Percentiles rank a stretch among this genome's conserved stretches.
Conservation (phyloP, 1,140 invertebrate genomes). For the honey bee (Apis mellifera) region DNA sequence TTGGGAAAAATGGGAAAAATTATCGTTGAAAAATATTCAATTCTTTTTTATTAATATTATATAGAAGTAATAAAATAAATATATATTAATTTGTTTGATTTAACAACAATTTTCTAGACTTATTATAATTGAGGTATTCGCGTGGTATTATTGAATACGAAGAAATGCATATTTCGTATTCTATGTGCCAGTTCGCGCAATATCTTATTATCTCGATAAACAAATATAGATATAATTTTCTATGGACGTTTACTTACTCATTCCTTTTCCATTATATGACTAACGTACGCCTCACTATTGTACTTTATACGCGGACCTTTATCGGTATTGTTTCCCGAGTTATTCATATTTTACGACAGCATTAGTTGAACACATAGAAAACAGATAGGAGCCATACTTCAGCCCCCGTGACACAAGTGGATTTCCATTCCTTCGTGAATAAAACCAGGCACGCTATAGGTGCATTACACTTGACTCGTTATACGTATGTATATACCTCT, state of each 20-base stretch:
- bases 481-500: conserved; percentile 1
- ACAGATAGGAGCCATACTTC: conserved; percentile 45
- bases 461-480: conserved; percentile 41
- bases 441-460: conserved; percentile 25
- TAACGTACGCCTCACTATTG: conserved; percentile 18
- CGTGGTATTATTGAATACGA: too few relatives aligned
- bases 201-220: conserved; percentile 20
- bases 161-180: neutral
- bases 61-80: too few relatives aligned
- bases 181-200: neutral
- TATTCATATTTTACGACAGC: conserved; percentile 44
- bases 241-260: neutral
- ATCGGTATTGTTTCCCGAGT: conserved; percentile 34
- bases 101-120: too few relatives aligned
- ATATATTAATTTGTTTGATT: too few relatives aligned
- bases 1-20: too few relatives aligned
- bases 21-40: too few relatives aligned
- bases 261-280: conserved; percentile 1
- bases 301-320: conserved; percentile 15
- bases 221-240: neutral
- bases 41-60: too few relatives aligned
- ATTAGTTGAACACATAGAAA: conserved; percentile 40
- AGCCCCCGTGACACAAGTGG: conserved; percentile 36
- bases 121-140: too few relatives aligned
- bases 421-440: conserved; percentile 42